Evolutionary conservation across 2,797 vertebrate species (phyloP).

Genomic region (Pampus argenteus): DNA sequence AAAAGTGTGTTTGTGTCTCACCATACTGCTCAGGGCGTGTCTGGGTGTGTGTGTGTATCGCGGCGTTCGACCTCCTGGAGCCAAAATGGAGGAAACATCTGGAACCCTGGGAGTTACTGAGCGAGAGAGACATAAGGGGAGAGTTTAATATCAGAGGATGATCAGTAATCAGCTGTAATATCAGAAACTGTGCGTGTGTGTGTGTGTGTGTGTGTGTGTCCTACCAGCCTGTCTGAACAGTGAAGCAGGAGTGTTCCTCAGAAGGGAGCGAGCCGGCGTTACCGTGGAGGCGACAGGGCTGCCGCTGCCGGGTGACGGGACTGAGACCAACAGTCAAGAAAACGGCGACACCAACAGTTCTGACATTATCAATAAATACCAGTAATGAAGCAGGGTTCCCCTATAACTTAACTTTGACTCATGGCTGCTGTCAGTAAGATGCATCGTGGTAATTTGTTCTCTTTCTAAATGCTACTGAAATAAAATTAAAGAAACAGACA

Average conservation of each 20-base stretch:
- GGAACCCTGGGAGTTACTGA: conserved; percentile 81
- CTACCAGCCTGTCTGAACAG: conserved; percentile 89
- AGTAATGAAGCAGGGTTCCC: background rate
- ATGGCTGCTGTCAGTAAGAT: too few relatives aligned
- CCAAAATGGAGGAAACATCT: conserved; percentile 89
- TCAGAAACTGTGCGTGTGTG: too few relatives aligned
- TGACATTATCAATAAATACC: background rate
- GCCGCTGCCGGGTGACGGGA: conserved; percentile 73
- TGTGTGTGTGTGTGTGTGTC: conserved; percentile 26
- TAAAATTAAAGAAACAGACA: too few relatives aligned
- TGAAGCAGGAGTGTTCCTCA: conserved; percentile 87
- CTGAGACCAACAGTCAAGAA: conserved; percentile 71
- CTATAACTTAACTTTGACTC: too few relatives aligned
- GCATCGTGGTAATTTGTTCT: too few relatives aligned
- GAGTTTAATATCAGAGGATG: background rate
- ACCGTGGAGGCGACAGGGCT: conserved; percentile 68
- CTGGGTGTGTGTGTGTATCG: conserved; percentile 85
- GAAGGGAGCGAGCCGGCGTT: conserved; percentile 81
- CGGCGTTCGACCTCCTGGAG: conserved; percentile 85
- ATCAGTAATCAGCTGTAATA: background rate
- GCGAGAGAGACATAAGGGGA: background rate
- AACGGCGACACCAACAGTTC: conserved; percentile 16
- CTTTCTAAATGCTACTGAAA: too few relatives aligned
- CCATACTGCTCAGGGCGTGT: conserved; percentile 48
- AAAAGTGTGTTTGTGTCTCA: conserved; percentile 36